Evolutionary conservation across 2,113 vertebrate genomes (phyloP), one percentile per base, ranked within the genome.

Genomic region (Canis aureus): DNA sequence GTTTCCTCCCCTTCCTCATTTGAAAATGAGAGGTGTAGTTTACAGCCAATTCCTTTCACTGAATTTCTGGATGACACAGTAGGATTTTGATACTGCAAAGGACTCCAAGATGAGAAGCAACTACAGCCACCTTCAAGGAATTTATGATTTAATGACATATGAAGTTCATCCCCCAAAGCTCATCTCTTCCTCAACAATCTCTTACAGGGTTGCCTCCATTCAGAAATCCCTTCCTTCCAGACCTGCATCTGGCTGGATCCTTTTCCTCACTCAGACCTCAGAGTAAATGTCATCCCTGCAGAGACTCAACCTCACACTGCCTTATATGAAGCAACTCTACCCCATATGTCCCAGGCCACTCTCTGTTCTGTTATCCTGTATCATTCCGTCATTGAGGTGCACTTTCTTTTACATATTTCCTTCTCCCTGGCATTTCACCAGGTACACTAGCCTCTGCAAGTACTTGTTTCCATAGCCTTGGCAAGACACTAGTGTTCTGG

Each of bases 51-150:
- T 83, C 53, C 16, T 1, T 43, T 67, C 64, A 51, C 15, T 29
- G 8, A 78, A 4, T 1, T 11, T 20, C 53, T 43, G 25, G 0
- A 11, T 53, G 69, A 17, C 8, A 11, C 43, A 0, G 0, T 32
- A 1, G 5, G 29, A 22, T 66, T 53, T 95, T n/a, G 38, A n/a
- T 23, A 8, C 22, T 11, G 0, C 8, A 51, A 19, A 7, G 16
- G 32, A 53, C 32, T 95, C 32, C 66, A 59, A 95, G 23, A 59
- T 2, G 20, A 76, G 49, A 71, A 71, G 11, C 38, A 20, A 15
- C 59, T 17, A 11, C 17, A 74, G 32, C 43, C 4, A 4, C 10
- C 73, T 11, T 67, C n/a, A 13, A 49, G 49, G 43, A 62, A 27
- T 23, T 38, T 82, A n/a, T 20, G 23, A 73, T 89, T 60, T 51